Percentiles rank a stretch among this genome's conserved stretches.
Evolutionary conservation across 2,888 invertebrate species (phyloP).

Genomic region (Thymelicus lineola): DNA sequence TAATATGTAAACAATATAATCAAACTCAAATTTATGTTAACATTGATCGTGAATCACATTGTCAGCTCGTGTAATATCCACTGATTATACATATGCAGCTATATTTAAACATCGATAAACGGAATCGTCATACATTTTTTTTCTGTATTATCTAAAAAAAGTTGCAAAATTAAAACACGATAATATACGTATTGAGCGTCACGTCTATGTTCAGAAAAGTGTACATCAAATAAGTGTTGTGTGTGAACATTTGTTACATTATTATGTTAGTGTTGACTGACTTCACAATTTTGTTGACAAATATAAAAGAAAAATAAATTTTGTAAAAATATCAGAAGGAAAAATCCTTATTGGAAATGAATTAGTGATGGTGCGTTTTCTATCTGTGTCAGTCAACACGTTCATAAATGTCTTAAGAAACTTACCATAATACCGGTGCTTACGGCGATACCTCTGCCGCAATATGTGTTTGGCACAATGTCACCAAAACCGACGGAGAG

Average conservation of each 20-base stretch:
- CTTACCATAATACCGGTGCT: constrained; percentile 99
- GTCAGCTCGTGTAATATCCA: constrained; percentile 56
- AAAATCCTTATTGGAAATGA: constrained; percentile 4
- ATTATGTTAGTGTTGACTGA: constrained; percentile 76
- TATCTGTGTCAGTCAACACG: constrained; percentile 75
- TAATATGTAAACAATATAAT: constrained; percentile 11
- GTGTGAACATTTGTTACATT: constrained; percentile 71
- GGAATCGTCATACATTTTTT: background rate
- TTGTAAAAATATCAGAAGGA: constrained; percentile 1
- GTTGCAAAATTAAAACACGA: constrained; percentile 57
- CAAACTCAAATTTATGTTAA: constrained; percentile 49
- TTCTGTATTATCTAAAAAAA: constrained; percentile 11
- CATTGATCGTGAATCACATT: constrained; percentile 59
- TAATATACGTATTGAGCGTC: constrained; percentile 55
- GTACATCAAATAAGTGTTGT: constrained; percentile 69
- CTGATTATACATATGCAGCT: constrained; percentile 50
- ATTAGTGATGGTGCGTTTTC: constrained; percentile 10
- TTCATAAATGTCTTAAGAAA: constrained; percentile 70
- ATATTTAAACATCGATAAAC: constrained; percentile 53
- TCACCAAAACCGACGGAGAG: constrained; percentile 99
- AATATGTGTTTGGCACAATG: constrained; percentile 99
- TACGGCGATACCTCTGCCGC: constrained; percentile 99
- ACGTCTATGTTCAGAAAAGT: constrained; percentile 54
- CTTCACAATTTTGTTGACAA: constrained; percentile 45
- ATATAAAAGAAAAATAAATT: constrained; percentile 18